Base-by-base conservation (phyloP, 2,113 vertebrate genomes). In the Platichthys stellatus region DNA sequence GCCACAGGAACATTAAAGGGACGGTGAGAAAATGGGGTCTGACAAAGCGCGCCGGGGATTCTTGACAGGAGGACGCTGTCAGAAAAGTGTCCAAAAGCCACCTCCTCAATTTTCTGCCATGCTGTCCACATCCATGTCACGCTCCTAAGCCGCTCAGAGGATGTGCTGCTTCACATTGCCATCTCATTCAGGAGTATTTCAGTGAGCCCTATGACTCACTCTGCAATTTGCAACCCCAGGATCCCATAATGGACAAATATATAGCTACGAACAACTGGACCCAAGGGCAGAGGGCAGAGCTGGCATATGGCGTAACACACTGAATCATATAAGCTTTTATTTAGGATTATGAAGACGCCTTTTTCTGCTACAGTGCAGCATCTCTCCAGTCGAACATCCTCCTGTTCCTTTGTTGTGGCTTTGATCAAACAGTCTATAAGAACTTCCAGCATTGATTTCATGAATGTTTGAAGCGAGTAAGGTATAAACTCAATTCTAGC, bases 151-250 rank as follows among this genome's bases (percentile, higher is more conserved):
- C 38, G 31, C 80, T 68, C 23, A 61, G 70, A 40, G 28, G 64
- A 73, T 64, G 57, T 28, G n/a, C 24, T 20, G 53, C 51, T 61
- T 49, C 69, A 63, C 63, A 24, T 7, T 65, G 40, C 24, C 57
- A 28, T 79, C 65, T 72, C 17, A 80, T 80, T 47, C 54, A 23
- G 1, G 24, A 61, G 60, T 23, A 43, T 43, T 43, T 13, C 10
- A 43, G 40, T 43, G 40, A 77, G 69, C 76, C 73, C 54, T 20
- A 6, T 85, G 86, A 89, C 72, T 86, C 79, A 84, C 15, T 59
- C 40, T 63, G 68, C 53, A 82, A 70, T 87, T 67, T 82, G 77
- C 81, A 80, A 80, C 69, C 77, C 15, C 47, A 57, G 49, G 40
- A 60, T 77, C 60, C 49, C 57, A 72, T 24, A 43, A 53, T 40